These are phyloP conservation scores for Myotis yumanensis DNA, from an alignment of 2,113 vertebrate species.

Conservation along the genomic window DNA sequence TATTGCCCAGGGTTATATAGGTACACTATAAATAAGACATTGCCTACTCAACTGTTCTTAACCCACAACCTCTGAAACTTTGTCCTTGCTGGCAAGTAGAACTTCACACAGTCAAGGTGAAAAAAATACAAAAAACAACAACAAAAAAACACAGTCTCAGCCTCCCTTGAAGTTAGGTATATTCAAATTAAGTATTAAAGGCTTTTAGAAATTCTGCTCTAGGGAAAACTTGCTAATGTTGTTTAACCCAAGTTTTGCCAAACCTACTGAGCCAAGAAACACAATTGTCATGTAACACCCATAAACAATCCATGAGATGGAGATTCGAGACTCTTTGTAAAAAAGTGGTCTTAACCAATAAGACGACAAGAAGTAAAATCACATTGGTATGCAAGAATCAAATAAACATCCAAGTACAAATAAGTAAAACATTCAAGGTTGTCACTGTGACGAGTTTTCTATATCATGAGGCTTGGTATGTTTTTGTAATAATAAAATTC, in stretches of 20 bases:
- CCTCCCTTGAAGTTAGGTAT: neutral
- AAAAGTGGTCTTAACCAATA: neutral
- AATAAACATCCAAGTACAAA: neutral
- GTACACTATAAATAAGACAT: neutral
- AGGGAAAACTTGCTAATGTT: neutral
- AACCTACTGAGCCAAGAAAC: neutral
- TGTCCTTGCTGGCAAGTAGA: neutral
- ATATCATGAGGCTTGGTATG: neutral
- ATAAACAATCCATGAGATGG: neutral
- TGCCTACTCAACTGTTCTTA: neutral
- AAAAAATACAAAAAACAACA: neutral
- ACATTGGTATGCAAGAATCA: neutral
- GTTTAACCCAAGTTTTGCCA: neutral
- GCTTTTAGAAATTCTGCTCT: neutral
- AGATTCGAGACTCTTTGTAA: neutral
- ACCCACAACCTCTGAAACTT: neutral
- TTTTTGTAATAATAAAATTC: neutral
- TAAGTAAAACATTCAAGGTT: neutral
- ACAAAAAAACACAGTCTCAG: neutral
- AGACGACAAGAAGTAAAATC: neutral
- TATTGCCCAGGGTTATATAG: neutral
- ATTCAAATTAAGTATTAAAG: constrained; percentile 17
- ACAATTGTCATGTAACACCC: neutral
- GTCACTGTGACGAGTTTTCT: neutral
- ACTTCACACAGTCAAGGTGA: neutral